phyloP scores from a whole-genome alignment of 2,113 vertebrate genomes.

The Erpornis zantholeuca region DNA sequence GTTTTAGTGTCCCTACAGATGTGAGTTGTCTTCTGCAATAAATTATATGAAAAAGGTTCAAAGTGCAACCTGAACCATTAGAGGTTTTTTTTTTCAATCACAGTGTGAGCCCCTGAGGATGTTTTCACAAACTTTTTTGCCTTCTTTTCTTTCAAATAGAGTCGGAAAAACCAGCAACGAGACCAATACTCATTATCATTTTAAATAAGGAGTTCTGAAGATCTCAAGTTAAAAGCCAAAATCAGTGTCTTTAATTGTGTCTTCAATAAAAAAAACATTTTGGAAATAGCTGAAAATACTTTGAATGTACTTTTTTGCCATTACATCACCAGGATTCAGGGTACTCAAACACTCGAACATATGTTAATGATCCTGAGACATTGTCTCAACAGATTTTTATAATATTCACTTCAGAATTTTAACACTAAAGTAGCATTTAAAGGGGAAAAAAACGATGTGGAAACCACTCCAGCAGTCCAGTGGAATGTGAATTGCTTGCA shows the following conservation, averaged over 20 bases:
- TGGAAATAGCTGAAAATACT: background rate
- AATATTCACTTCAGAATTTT: background rate
- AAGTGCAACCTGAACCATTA: background rate
- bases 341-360: background rate
- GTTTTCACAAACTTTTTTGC: background rate
- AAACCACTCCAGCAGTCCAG: background rate
- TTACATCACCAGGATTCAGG: background rate
- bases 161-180: background rate
- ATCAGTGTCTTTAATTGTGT: background rate
- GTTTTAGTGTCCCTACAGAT: background rate
- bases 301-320: background rate
- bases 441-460: background rate
- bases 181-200: background rate
- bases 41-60: background rate
- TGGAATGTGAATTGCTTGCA: constrained; percentile 3
- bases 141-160: background rate
- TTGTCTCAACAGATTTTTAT: background rate
- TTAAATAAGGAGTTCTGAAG: background rate
- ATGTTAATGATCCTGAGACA: background rate
- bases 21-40: background rate
- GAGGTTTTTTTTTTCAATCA: background rate
- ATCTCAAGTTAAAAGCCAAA: background rate
- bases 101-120: background rate
- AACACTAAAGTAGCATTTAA: background rate
- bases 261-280: background rate